Conservation (phyloP, 2,888 invertebrate species). For the Acrocera orbiculus region DNA sequence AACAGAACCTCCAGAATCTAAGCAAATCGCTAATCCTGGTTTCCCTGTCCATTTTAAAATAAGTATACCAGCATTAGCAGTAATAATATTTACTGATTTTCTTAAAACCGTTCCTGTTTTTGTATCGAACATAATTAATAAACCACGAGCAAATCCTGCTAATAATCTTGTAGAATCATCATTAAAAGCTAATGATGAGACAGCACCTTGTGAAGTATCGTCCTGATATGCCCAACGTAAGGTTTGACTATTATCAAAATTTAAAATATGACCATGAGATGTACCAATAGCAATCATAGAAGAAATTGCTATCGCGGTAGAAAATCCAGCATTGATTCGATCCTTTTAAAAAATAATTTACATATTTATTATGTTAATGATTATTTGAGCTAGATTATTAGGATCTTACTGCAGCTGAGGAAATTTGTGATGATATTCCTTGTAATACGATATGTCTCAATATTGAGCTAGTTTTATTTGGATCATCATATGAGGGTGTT, state of each 20-base stretch:
- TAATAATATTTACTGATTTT: constrained; percentile 61
- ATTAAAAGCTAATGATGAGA: constrained; percentile 73
- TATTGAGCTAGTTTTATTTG: constrained; percentile 39
- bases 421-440: constrained; percentile 74
- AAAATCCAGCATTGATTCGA: constrained; percentile 71
- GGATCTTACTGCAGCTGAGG: constrained; percentile 59
- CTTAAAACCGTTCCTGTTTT: constrained; percentile 59
- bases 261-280: constrained; percentile 77
- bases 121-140: constrained; percentile 81
- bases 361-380: background rate
- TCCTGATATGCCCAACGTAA: constrained; percentile 67
- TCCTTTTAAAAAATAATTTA: constrained; percentile 46
- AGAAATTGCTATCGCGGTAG: constrained; percentile 66
- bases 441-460: constrained; percentile 65
- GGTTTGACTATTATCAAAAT: constrained; percentile 73
- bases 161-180: constrained; percentile 70
- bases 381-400: background rate
- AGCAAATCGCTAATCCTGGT: constrained; percentile 56
- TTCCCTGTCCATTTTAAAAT: constrained; percentile 50
- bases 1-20: constrained; percentile 90
- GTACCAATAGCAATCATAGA: constrained; percentile 83
- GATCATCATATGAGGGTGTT: constrained; percentile 27
- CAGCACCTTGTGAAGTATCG: constrained; percentile 52
- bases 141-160: constrained; percentile 59
- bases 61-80: constrained; percentile 65